These are phyloP conservation scores for Semibalanus balanoides DNA, from an alignment of 1,140 invertebrate genomes.

Conservation along the genomic window DNA sequence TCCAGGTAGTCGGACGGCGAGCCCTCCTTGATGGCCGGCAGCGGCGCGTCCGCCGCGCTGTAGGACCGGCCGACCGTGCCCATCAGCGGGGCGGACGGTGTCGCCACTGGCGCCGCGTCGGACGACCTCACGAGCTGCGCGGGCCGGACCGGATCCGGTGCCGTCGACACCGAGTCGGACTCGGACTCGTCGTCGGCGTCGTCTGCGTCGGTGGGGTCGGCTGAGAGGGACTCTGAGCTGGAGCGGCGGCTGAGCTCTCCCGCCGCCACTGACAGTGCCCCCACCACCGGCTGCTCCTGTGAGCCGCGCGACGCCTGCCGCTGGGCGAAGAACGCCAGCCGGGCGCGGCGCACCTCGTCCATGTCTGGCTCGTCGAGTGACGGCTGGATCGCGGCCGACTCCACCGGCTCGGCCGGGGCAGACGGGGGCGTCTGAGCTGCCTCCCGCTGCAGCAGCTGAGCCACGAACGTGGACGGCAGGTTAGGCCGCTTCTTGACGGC, in stretches of 20 bases:
- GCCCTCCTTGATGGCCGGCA: background rate
- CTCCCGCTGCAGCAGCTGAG: background rate
- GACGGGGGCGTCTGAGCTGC: too few relatives aligned
- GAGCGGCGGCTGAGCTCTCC: background rate
- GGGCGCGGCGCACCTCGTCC: background rate
- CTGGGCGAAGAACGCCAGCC: background rate
- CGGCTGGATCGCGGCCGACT: too few relatives aligned
- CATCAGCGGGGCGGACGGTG: background rate
- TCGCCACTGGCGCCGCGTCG: too few relatives aligned
- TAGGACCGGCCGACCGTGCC: background rate
- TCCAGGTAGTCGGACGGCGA: background rate
- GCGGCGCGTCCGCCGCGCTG: too few relatives aligned
- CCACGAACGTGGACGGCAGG: background rate
- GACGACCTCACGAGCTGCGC: too few relatives aligned
- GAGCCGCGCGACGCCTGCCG: background rate
- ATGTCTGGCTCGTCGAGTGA: background rate
- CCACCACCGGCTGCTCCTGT: background rate
- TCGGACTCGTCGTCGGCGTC: background rate
- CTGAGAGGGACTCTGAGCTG: background rate
- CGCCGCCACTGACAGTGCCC: too few relatives aligned
- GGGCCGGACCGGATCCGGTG: too few relatives aligned
- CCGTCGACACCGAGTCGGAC: background rate
- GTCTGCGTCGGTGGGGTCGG: background rate
- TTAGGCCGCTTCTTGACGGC: background rate
- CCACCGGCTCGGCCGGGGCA: too few relatives aligned